Evolutionary conservation across 2,113 vertebrate species (phyloP), one percentile per base, ranked within the genome.

Genomic region (Callopanchax toddi): DNA sequence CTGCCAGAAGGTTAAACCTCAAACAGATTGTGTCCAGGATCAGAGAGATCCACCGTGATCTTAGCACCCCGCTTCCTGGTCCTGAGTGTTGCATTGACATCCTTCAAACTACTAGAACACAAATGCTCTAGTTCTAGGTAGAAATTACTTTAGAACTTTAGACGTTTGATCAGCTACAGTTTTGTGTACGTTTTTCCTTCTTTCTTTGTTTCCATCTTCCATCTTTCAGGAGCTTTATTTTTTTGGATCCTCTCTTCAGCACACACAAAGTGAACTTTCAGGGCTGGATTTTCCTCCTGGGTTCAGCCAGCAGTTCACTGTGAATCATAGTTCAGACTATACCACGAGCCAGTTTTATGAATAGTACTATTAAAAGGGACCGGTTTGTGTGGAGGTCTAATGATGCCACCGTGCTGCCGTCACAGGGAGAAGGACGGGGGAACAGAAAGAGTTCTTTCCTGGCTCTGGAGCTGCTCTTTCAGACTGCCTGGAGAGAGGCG

Each of bases 361-460:
- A 90, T 88, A 79, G 83, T 71, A 52, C 82, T 69, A 83, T 89
- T 86, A 86, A 83, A 67, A 66, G 6, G 58, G 59, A 74, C 74
- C 60, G 59, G 72, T 76, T 72, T 83, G 32, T 48, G 68, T 67
- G 48, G 44, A 58, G 73, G 67, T 60, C 59, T 85, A 77, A 86
- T 81, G 85, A 88, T 80, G 79, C 74, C 79, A 69, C 46, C 62
- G 71, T 15, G 21, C 63, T 79, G 75, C 75, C 71, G 71, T 84
- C 75, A 79, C 45, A 61, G 52, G 20, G 60, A 44, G 34, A 25
- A 32, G 34, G 25, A 29, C 49, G 25, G 49, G 46, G 51, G 51
- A 17, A 49, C 62, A 74, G 53, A 20, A 37, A 74, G 69, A 79
- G 76, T 88, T 86, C 74, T 86, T 89, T 87, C 87, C 87, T 87